Conservation (phyloP, 2,113 vertebrate genomes). For the Archocentrus centrarchus region DNA sequence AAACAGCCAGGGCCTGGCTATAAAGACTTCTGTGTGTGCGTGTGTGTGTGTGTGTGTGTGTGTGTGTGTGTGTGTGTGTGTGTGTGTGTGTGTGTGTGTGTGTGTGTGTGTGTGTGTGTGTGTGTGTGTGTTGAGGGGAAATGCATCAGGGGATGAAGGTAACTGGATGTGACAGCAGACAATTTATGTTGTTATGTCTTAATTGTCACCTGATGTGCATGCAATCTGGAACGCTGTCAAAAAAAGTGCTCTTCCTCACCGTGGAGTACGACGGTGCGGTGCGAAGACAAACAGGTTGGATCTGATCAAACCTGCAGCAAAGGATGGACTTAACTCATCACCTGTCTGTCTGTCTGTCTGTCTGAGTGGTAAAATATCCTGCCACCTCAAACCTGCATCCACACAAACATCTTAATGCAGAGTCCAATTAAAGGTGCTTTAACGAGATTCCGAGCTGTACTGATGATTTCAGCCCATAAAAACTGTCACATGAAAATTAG, state of each 20-base stretch:
- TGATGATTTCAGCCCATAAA: conserved; percentile 62
- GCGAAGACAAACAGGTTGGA: conserved; percentile 34
- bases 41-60: neutral
- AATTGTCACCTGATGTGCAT: conserved; percentile 83
- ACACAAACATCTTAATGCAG: conserved; percentile 19
- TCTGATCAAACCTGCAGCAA: conserved; percentile 21
- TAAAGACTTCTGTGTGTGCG: neutral
- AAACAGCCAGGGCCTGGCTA: conserved; percentile 63
- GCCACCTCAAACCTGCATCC: conserved; percentile 1
- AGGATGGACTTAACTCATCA: neutral
- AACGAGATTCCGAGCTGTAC: conserved; percentile 46
- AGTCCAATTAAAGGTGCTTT: conserved; percentile 53
- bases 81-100: neutral
- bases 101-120: neutral
- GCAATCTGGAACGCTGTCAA: conserved; percentile 78
- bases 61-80: neutral
- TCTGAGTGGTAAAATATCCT: neutral
- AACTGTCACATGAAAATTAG: conserved; percentile 68
- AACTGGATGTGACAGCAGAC: conserved; percentile 81
- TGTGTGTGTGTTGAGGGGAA: conserved; percentile 33
- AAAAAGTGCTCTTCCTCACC: conserved; percentile 51
- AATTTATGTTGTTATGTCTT: conserved; percentile 83
- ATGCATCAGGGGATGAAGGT: conserved; percentile 64
- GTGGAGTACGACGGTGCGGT: conserved; percentile 29
- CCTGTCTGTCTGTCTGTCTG: neutral